Conservation (phyloP, 53 echinoderm and acorn worm species). For the Holothuria leucospilota region DNA sequence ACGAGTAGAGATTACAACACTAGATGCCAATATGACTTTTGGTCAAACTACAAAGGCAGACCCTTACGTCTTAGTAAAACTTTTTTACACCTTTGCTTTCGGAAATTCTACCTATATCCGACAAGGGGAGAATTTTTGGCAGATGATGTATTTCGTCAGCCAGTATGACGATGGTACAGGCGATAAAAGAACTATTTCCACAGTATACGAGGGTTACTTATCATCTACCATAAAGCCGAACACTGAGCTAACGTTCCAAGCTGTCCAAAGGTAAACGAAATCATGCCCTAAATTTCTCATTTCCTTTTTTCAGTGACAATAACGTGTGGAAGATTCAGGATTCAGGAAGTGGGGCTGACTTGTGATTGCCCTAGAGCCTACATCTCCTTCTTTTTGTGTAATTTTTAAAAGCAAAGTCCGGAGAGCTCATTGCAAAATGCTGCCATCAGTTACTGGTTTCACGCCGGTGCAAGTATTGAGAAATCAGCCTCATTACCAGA, state of each 20-base stretch:
- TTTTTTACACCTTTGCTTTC: conserved; percentile 9
- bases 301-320: too few relatives aligned
- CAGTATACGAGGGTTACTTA: neutral
- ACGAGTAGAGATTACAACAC: neutral
- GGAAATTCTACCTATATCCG: neutral
- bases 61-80: neutral
- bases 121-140: conserved; percentile 7
- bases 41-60: neutral
- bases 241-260: neutral
- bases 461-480: too few relatives aligned
- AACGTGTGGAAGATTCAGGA: too few relatives aligned
- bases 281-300: too few relatives aligned
- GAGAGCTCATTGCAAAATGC: too few relatives aligned
- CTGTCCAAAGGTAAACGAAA: neutral
- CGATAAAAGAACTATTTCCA: neutral
- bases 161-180: neutral
- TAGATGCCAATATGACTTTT: neutral
- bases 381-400: too few relatives aligned
- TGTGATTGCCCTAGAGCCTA: too few relatives aligned
- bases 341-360: too few relatives aligned
- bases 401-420: too few relatives aligned
- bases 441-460: too few relatives aligned
- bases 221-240: neutral
- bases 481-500: too few relatives aligned
- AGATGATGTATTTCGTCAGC: neutral